Evolutionary conservation across 2,888 invertebrate species (phyloP).

Genomic region (Belgica antarctica): DNA sequence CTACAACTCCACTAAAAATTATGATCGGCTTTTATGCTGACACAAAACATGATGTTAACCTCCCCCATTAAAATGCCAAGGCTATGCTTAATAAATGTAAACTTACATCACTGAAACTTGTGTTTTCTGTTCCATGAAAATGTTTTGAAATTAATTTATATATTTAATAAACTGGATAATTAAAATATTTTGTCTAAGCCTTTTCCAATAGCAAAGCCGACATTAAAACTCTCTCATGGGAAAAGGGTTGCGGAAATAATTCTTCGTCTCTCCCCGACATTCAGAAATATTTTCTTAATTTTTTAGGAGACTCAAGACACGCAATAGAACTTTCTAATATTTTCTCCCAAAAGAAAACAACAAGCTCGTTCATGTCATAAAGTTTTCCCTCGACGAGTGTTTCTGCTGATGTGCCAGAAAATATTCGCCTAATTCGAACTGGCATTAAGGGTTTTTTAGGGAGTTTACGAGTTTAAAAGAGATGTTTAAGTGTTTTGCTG

Average conservation of each 20-base stretch:
- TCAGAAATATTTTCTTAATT: constrained; percentile 1
- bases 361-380: constrained; percentile 35
- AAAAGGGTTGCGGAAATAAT: not conserved
- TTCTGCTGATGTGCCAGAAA: constrained; percentile 19
- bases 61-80: constrained; percentile 17
- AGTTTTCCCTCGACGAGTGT: constrained; percentile 30
- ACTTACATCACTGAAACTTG: not conserved
- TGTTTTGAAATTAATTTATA: constrained; percentile 25
- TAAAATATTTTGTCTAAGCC: constrained; percentile 28
- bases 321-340: constrained; percentile 21
- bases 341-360: constrained; percentile 20
- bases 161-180: constrained; percentile 24
- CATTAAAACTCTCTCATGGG: constrained; percentile 9
- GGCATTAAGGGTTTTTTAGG: constrained; percentile 1
- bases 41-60: constrained; percentile 6
- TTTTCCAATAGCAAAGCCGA: not conserved
- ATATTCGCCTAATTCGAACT: not conserved
- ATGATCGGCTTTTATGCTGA: constrained; percentile 2
- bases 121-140: no score
- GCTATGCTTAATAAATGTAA: not conserved
- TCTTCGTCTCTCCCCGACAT: not conserved
- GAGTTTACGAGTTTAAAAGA: not conserved
- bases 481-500: constrained; percentile 28
- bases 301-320: not conserved
- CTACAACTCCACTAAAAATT: not conserved